These are phyloP conservation scores for Oreochromis spilurus DNA, from an alignment of 2,113 vertebrate species.

Conservation along the genomic window DNA sequence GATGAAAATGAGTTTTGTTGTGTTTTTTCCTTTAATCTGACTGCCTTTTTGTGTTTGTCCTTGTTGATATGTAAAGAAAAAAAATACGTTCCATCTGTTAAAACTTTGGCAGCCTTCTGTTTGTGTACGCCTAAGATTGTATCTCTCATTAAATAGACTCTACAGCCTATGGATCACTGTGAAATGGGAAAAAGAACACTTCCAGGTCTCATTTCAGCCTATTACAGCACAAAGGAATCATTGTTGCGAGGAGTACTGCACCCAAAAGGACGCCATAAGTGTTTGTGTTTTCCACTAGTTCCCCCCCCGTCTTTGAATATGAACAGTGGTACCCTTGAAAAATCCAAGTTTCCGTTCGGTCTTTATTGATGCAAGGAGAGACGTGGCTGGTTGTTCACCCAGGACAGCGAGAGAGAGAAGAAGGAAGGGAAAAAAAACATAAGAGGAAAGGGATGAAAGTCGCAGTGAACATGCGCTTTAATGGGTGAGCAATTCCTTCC, in stretches of 20 bases:
- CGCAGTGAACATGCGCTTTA: constrained; percentile 40
- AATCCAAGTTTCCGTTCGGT: not conserved
- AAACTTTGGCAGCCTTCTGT: not conserved
- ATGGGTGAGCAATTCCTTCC: constrained; percentile 44
- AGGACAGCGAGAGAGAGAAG: not conserved
- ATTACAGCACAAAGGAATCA: constrained; percentile 25
- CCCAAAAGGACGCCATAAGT: not conserved
- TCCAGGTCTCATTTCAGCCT: constrained; percentile 28
- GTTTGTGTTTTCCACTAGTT: not conserved
- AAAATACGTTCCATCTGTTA: not conserved
- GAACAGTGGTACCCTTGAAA: constrained; percentile 18
- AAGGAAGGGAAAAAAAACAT: not conserved
- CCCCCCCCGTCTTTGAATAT: not conserved
- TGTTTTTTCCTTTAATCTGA: not conserved
- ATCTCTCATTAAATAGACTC: not conserved
- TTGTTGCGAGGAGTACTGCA: not conserved
- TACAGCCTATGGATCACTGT: not conserved
- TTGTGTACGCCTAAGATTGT: not conserved
- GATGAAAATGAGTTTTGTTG: not conserved
- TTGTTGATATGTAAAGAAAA: not conserved
- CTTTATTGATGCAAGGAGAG: constrained; percentile 30
- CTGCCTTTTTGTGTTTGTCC: not conserved
- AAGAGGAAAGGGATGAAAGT: constrained; percentile 34
- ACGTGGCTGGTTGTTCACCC: not conserved
- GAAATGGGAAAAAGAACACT: constrained; percentile 5